Conservation (phyloP, 2,113 vertebrate genomes). For the Amphilophus citrinellus region DNA sequence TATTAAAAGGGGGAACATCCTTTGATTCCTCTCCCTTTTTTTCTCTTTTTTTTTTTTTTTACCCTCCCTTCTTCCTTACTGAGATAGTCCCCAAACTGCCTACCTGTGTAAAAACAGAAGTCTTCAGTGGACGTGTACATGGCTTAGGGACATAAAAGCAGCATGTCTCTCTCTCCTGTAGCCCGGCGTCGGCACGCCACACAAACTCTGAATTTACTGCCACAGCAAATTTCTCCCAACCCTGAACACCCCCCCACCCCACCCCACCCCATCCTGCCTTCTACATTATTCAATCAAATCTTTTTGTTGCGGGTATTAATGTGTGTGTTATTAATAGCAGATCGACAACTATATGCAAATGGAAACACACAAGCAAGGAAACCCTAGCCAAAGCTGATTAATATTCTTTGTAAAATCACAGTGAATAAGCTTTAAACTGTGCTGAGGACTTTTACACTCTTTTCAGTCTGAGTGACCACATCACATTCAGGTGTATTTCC, state of each 20-base stretch:
- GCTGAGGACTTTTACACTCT: not conserved
- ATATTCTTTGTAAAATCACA: not conserved
- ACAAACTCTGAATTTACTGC: conserved; percentile 74
- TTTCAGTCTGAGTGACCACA: not conserved
- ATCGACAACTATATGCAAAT: conserved; percentile 37
- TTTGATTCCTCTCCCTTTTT: conserved; percentile 74
- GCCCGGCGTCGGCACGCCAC: conserved; percentile 62
- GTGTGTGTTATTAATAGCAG: conserved; percentile 39
- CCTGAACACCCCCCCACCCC: not conserved
- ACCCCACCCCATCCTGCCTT: conserved; percentile 41
- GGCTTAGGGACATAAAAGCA: conserved; percentile 78
- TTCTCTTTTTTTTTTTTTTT: conserved; percentile 40
- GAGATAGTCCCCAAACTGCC: conserved; percentile 80
- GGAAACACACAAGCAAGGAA: conserved; percentile 1
- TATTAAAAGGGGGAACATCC: conserved; percentile 82
- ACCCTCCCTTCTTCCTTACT: conserved; percentile 53
- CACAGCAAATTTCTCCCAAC: conserved; percentile 75
- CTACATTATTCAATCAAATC: conserved; percentile 68
- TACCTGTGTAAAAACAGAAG: conserved; percentile 82
- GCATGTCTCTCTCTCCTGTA: conserved; percentile 68
- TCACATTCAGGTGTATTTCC: conserved; percentile 9
- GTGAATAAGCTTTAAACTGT: not conserved
- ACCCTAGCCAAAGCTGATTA: not conserved
- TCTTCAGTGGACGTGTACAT: conserved; percentile 78
- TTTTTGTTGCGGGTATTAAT: conserved; percentile 55